Evolutionary conservation across 2,888 invertebrate genomes (phyloP), one percentile per base, ranked within the genome.

Genomic region (Philereme transversata): DNA sequence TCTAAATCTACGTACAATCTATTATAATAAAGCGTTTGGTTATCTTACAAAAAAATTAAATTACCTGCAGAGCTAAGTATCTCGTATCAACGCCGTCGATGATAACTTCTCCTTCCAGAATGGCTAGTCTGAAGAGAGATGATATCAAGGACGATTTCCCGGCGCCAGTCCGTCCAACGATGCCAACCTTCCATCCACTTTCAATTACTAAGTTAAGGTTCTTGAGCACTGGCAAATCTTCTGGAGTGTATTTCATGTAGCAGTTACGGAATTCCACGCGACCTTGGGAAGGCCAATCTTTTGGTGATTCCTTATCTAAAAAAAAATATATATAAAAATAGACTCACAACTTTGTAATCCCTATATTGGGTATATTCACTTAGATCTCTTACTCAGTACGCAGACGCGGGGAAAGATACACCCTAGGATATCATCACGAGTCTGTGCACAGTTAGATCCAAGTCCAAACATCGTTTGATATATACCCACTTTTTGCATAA

Each of bases 111-210:
- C 97, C 97, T 63, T 94, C 94, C 4, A 95, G 93, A 57, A 95
- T 94, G 0, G 96, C 94, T 60, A 97, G 89, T 4, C 97, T 94
- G 86, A 97, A 97, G 56, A 97, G 84, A 0, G 96, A 96, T 0
- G 96, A 94, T 65, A 97, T 96, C 9, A 97, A 86, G 0, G 96
- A 96, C 0, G 96, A 96, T 83, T 97, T 97, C 0, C 97, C 97
- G 1, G 97, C 97, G 1, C 97, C 97, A 0, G 97, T 97, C 57
- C 97, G 92, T 3, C 97, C 97, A 4, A 97, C 96, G 69, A 97
- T 95, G 9, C 97, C 97, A 59, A 97, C 94, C 91, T 96, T 96
- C 90, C 95, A 94, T 41, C 94, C 95, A 44, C 95, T 93, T 75
- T 95, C 93, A 56, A 97, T 95, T 0, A 86, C 81, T 49, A 97